phyloP scores from a whole-genome alignment of 2,888 invertebrate species.

The Amaurobius ferox region DNA sequence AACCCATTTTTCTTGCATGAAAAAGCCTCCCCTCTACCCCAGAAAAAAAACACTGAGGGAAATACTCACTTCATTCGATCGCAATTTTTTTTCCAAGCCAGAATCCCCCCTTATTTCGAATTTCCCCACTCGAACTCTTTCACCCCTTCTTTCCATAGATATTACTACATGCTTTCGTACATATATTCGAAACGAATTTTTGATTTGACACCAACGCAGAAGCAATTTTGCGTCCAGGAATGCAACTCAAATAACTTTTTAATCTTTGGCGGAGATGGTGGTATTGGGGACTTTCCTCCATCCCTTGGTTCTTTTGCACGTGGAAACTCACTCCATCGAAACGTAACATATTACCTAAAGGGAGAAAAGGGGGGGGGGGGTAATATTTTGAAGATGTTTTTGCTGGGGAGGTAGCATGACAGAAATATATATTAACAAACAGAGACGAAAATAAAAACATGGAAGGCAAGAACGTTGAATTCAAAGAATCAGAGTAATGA shows the following conservation, averaged over 20 bases:
- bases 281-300: background rate
- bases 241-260: constrained; percentile 71
- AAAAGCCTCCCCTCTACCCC: background rate
- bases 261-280: constrained; percentile 39
- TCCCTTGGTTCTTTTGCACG: constrained; percentile 1
- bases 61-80: background rate
- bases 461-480: too few species aligned
- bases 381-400: background rate
- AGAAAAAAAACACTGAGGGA: background rate
- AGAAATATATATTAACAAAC: too few species aligned
- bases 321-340: constrained; percentile 43
- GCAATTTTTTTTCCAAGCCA: background rate
- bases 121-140: constrained; percentile 15
- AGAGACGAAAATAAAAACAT: too few species aligned
- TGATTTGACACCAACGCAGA: constrained; percentile 46
- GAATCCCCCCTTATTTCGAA: background rate
- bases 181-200: constrained; percentile 34
- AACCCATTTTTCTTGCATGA: background rate
- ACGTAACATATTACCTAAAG: constrained; percentile 43
- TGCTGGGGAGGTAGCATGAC: too few species aligned
- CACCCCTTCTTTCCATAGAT: constrained; percentile 26
- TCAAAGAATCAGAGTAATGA: too few species aligned
- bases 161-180: constrained; percentile 26
- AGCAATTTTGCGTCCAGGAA: constrained; percentile 54
- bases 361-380: constrained; percentile 12